Conservation (phyloP, 2,797 vertebrate genomes). For the Morus bassanus region DNA sequence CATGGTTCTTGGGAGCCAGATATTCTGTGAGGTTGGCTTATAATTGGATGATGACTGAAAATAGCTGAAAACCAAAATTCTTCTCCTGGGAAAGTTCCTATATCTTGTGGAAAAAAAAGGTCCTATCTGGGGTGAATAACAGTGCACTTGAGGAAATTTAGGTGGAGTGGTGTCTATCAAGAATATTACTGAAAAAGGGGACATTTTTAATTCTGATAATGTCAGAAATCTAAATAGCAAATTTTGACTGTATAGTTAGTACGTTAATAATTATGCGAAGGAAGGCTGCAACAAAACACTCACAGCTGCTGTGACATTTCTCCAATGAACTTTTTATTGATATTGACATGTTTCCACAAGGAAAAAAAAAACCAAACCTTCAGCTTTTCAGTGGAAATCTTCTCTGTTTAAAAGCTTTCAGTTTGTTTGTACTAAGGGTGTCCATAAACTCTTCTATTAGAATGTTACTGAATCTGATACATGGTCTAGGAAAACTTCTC, state of each 20-base stretch:
- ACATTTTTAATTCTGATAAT: background rate
- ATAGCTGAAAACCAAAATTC: background rate
- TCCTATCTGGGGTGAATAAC: background rate
- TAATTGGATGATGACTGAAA: background rate
- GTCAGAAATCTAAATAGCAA: background rate
- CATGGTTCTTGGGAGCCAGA: background rate
- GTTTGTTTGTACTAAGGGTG: background rate
- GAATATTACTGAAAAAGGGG: background rate
- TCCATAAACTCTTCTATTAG: background rate
- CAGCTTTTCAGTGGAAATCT: background rate
- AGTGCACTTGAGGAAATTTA: background rate
- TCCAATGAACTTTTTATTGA: background rate
- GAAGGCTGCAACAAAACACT: background rate
- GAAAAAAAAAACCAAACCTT: background rate
- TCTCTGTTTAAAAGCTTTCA: background rate
- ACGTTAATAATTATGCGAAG: background rate
- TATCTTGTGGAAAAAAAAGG: background rate
- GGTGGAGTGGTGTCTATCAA: too few species aligned
- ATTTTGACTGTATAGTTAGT: accelerated
- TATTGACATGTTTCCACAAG: background rate
- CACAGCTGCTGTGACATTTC: background rate
- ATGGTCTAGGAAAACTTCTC: background rate
- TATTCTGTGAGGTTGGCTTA: background rate
- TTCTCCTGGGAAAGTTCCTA: background rate
- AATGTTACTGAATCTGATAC: background rate